phyloP scores from a whole-genome alignment of 2,113 vertebrate species.

The Calyptomena viridis region DNA sequence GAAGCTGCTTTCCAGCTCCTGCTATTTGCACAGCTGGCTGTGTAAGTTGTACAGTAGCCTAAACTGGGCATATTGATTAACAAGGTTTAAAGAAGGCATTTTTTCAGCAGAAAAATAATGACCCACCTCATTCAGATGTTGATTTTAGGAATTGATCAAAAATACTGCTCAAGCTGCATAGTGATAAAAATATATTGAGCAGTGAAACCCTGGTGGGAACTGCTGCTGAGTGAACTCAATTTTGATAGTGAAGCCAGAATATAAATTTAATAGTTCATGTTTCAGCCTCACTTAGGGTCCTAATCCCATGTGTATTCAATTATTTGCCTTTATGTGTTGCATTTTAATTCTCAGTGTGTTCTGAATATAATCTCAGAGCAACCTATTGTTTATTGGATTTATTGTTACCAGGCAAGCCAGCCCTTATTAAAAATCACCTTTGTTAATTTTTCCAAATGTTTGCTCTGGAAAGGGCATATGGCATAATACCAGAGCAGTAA shows the following conservation, averaged over 20 bases:
- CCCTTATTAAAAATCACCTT: not conserved
- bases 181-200: conserved; percentile 21
- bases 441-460: not conserved
- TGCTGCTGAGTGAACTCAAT: not conserved
- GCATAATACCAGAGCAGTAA: not conserved
- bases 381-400: not conserved
- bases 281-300: not conserved
- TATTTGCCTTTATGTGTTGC: not conserved
- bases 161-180: not conserved
- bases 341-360: not conserved
- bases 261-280: not conserved
- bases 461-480: not conserved
- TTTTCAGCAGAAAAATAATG: conserved; percentile 18
- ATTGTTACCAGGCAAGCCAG: not conserved
- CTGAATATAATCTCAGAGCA: not conserved
- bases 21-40: not conserved
- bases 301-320: not conserved
- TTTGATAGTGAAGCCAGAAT: not conserved
- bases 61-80: conserved; percentile 10
- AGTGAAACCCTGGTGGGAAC: not conserved
- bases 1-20: not conserved
- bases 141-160: conserved; percentile 43
- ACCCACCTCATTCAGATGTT: not conserved
- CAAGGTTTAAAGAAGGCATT: not conserved
- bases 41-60: not conserved